Evolutionary conservation across 2,888 invertebrate species (phyloP), one percentile per base, ranked within the genome.

Genomic region (Latrodectus hesperus): DNA sequence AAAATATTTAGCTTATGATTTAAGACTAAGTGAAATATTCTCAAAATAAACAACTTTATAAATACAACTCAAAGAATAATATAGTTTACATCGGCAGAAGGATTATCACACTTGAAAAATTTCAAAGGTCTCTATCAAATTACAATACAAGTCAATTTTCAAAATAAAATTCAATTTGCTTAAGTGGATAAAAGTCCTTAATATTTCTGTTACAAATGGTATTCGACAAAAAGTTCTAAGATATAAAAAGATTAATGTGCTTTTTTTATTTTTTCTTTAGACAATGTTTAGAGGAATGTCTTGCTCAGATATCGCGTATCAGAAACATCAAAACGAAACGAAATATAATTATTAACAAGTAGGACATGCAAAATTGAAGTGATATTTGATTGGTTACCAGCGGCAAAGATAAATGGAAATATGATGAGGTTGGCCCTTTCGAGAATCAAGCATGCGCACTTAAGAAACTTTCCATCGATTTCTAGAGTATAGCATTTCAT

Each of bases 341-440:
- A 81, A 81, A 86, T 86, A 81, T 81, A 86, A 86, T 86, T 86
- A 86, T 81, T 84, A 86, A 86, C 86, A 86, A 86, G 86, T 70
- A 81, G 76, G 72, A 86, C 86, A 86, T 86, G 86, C 76, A 77
- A 86, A 81, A 81, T 86, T 86, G 81, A 85, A 85, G 85, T 64
- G 74, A 85, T 52, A 86, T 86, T 86, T 76, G 86, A 86, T 81
- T 81, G 86, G 86, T 81, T 86, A 77, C 71, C 77, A 64, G 73
- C 79, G 79, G 80, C 73, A 74, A 70, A 85, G 85, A 79, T 85
- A 85, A 85, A 85, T 85, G 85, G 80, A 85, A 75, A 75, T 79
- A 75, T 85, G 85, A 85, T 85, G 80, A 80, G 70, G 65, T 52
- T 78, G 75, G 75, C 17, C 67, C 55, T 84, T 75, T 85, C 38